Evolutionary conservation across 2,797 vertebrate genomes (phyloP).

Genomic region (Pantherophis alleghaniensis): DNA sequence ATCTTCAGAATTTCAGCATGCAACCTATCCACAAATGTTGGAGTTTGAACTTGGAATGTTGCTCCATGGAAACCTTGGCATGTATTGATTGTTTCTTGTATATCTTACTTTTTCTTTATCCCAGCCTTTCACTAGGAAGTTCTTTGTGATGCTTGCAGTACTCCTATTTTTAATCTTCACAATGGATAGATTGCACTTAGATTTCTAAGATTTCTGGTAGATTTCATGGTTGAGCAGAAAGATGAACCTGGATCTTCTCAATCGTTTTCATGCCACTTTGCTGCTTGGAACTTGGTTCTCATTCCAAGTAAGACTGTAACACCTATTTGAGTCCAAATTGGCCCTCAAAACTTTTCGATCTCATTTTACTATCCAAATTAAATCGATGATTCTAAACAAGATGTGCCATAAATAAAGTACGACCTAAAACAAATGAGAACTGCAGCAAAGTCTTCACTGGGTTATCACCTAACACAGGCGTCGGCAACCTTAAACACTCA

Average conservation of each 20-base stretch:
- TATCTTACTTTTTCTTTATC: neutral
- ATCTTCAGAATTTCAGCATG: neutral
- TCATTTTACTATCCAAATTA: neutral
- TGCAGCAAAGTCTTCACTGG: neutral
- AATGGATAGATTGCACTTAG: neutral
- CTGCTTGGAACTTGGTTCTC: neutral
- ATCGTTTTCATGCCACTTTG: neutral
- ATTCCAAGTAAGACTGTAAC: neutral
- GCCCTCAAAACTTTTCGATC: neutral
- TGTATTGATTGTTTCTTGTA: neutral
- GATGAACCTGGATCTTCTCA: neutral
- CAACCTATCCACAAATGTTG: neutral
- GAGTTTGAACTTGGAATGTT: neutral
- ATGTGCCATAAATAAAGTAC: neutral
- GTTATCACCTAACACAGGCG: neutral
- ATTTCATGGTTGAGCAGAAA: neutral
- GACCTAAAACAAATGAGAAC: neutral
- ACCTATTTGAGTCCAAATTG: neutral
- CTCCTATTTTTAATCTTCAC: neutral
- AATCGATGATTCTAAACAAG: neutral
- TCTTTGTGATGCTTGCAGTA: neutral
- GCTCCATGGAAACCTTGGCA: neutral
- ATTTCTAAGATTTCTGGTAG: neutral
- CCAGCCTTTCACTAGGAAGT: neutral
- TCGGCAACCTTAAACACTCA: too few species aligned